These are phyloP conservation scores for Rapana venosa DNA, from an alignment of 2,888 invertebrate species.

Conservation along the genomic window DNA sequence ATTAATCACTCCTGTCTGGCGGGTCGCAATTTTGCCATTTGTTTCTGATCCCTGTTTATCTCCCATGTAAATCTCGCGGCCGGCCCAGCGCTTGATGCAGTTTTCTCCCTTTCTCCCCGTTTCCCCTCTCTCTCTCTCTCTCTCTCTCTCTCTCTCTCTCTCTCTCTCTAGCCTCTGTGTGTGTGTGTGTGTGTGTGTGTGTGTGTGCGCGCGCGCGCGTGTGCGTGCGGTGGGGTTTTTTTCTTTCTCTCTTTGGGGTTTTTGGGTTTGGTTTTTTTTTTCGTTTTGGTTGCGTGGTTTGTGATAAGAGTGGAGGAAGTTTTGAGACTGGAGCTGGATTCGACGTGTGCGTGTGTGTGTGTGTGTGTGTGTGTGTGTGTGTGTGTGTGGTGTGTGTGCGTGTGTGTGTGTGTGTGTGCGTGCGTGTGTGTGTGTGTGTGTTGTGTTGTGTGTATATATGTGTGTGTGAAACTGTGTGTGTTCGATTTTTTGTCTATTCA, in stretches of 20 bases:
- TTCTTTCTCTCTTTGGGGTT: background rate
- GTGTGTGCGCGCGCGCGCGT: background rate
- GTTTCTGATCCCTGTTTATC: constrained; percentile 44
- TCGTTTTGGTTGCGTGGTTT: too few species aligned
- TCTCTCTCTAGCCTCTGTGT: background rate
- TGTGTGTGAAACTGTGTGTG: too few species aligned
- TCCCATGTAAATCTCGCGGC: constrained; percentile 37
- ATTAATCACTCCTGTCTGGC: constrained; percentile 38
- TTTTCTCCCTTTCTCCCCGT: background rate
- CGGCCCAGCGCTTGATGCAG: background rate
- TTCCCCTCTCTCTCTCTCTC: background rate
- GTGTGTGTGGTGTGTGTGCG: constrained; percentile 20
- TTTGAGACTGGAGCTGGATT: background rate
- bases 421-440: background rate
- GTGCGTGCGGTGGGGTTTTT: background rate
- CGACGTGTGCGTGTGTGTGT: background rate
- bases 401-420: constrained; percentile 15
- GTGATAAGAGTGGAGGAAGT: background rate
- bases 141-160: background rate
- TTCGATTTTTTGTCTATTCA: too few species aligned
- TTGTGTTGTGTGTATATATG: too few species aligned
- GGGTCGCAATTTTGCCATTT: constrained; percentile 37
- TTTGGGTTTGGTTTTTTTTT: background rate
- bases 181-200: background rate
- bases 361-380: constrained; percentile 23